Percentiles rank a stretch among this genome's conserved stretches.
Evolutionary conservation across 2,113 vertebrate species (phyloP).

Genomic region (Cebidichthys violaceus): DNA sequence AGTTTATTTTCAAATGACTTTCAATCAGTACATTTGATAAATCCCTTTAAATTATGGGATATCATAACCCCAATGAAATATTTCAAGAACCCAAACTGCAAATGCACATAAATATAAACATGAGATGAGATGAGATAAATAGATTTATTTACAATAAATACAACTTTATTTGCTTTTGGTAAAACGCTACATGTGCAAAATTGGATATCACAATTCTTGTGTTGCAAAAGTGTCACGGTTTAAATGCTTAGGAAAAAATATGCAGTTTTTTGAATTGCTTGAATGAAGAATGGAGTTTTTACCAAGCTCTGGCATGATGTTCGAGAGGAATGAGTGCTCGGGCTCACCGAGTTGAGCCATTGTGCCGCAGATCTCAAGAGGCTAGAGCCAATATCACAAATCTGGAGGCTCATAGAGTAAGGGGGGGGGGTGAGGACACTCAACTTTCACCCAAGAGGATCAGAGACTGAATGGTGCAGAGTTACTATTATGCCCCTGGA

Average conservation of each 20-base stretch:
- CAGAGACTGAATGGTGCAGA: slow-evolving; percentile 67
- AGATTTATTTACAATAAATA: too few species aligned
- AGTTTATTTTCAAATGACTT: slow-evolving; percentile 30
- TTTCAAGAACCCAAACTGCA: slow-evolving; percentile 17
- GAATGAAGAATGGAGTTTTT: background rate
- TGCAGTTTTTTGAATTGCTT: background rate
- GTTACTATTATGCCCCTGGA: slow-evolving; percentile 54
- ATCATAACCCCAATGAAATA: background rate
- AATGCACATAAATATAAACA: slow-evolving; percentile 21
- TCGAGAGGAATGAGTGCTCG: slow-evolving; percentile 43
- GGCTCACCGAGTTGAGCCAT: slow-evolving; percentile 48
- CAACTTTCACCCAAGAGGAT: slow-evolving; percentile 75
- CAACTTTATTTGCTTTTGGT: background rate
- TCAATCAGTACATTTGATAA: slow-evolving; percentile 25
- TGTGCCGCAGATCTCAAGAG: slow-evolving; percentile 66
- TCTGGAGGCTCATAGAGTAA: slow-evolving; percentile 48
- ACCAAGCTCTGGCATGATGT: slow-evolving; percentile 28
- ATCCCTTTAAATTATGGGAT: slow-evolving; percentile 1
- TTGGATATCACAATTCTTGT: background rate
- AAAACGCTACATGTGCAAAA: background rate
- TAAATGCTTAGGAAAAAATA: slow-evolving; percentile 21
- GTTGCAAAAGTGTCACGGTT: slow-evolving; percentile 3
- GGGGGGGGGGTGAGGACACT: slow-evolving; percentile 57
- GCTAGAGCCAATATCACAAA: slow-evolving; percentile 59
- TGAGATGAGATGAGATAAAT: too few species aligned